Conservation (phyloP, 1,140 invertebrate species). For the Zophobas morio region DNA sequence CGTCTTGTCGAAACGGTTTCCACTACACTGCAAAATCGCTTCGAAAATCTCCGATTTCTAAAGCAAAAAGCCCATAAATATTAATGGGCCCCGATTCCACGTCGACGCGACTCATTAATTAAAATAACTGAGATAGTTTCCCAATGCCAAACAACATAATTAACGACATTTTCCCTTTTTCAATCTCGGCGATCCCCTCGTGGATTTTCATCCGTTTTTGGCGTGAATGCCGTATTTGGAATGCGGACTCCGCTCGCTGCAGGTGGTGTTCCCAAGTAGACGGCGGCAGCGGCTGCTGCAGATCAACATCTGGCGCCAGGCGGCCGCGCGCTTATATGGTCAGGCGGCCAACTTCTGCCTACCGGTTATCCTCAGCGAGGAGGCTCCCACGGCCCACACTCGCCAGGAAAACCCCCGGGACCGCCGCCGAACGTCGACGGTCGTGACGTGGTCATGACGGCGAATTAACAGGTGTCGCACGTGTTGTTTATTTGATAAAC, state of each 20-base stretch:
- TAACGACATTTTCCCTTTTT: slow-evolving; percentile 9
- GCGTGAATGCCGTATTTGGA: slow-evolving; percentile 22
- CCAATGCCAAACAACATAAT: slow-evolving; percentile 35
- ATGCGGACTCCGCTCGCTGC: slow-evolving; percentile 34
- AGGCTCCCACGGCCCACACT: slow-evolving; percentile 44
- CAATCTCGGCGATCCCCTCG: slow-evolving; percentile 14
- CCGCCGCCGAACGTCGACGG: too few relatives aligned
- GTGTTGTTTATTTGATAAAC: slow-evolving; percentile 34
- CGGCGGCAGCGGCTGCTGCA: slow-evolving; percentile 42
- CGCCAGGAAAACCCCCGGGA: not conserved
- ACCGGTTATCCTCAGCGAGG: slow-evolving; percentile 50
- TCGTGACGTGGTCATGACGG: slow-evolving; percentile 2
- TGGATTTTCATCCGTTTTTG: slow-evolving; percentile 25
- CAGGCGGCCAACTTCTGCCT: slow-evolving; percentile 55
- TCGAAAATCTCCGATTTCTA: too few relatives aligned
- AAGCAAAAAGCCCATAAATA: too few relatives aligned
- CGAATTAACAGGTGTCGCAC: slow-evolving; percentile 32
- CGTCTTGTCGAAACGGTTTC: too few relatives aligned
- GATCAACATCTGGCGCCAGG: slow-evolving; percentile 57
- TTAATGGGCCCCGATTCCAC: too few relatives aligned
- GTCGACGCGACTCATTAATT: not conserved
- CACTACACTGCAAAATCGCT: too few relatives aligned
- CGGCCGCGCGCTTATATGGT: slow-evolving; percentile 55
- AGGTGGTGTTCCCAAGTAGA: slow-evolving; percentile 43
- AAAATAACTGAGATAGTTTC: slow-evolving; percentile 19